Base-by-base conservation (phyloP, 1,140 invertebrate species). In the Hyphantria cunea region DNA sequence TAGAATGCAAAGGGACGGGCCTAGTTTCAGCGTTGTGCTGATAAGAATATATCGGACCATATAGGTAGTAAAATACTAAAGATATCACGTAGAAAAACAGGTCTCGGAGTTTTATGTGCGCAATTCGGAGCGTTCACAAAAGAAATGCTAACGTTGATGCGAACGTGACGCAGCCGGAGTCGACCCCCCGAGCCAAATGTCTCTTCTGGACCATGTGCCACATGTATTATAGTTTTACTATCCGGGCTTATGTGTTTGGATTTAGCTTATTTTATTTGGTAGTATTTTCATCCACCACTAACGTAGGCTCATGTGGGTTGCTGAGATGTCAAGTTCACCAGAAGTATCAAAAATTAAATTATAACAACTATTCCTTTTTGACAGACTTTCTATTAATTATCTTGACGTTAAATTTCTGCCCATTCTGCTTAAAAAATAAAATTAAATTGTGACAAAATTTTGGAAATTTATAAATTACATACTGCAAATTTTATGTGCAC, bases 121-220 rank as follows among this genome's bases (percentile, higher is more conserved):
- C 79, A 82, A 87, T 89, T 89, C 78, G 84, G 84, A 72, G 70
- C 78, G 80, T 80, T 78, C 76, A 87, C 83, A 87, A 87, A 89
- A 89, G 84, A 89, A 87, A 84, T 82, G 84, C 77, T 77, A 78
- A 76, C 81, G 75, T 64, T 61, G 82, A 75, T 70, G 70, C 53
- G 75, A 65, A 84, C 84, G 79, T 81, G 79, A 72, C 69, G 64
- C 66, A 58, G 59, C 69, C 66, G 62, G 59, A 60, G 54, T 44
- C 32, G 48, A 47, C 48, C 48, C 17, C 34, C 64, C 49, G 62
- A 66, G 61, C 70, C 65, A 69, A 77, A 72, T 69, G 64, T 71
- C 68, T 54, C 56, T 56, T 52, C 53, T 61, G 56, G 25, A 60
- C 56, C 56, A 15, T 42, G 37, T 34, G 56, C 47, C 34, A 60